Percentiles rank a stretch among this genome's conserved stretches.
Evolutionary conservation across 2,113 vertebrate genomes (phyloP).

Genomic region (Gambusia holbrooki): DNA sequence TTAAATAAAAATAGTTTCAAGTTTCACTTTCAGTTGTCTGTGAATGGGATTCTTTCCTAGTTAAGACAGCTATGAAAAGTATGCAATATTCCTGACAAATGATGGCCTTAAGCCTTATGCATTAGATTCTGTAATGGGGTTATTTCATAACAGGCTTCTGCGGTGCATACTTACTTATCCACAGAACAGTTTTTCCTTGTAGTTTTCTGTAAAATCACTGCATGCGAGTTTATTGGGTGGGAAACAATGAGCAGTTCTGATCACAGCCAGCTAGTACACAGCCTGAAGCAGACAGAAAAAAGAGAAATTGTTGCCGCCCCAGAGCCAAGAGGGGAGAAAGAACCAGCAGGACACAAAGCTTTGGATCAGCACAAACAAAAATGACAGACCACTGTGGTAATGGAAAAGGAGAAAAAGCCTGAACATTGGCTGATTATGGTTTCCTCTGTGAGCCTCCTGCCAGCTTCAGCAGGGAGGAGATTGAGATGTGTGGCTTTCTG

Average conservation of each 20-base stretch:
- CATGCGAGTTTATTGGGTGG: neutral
- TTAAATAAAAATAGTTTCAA: no score
- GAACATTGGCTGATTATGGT: constrained; percentile 4
- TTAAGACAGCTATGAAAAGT: neutral
- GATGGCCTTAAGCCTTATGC: neutral
- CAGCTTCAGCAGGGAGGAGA: neutral
- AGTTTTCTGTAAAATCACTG: neutral
- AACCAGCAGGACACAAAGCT: neutral
- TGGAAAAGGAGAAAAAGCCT: neutral
- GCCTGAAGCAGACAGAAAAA: constrained; percentile 20
- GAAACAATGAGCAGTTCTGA: neutral
- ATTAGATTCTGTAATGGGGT: neutral
- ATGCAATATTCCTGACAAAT: neutral
- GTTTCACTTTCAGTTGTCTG: no score
- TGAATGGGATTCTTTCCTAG: no score
- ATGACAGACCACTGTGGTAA: constrained; percentile 8
- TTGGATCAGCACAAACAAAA: constrained; percentile 19
- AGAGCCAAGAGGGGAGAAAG: neutral
- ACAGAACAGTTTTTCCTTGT: neutral
- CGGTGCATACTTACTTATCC: neutral
- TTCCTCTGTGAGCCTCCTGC: constrained; percentile 4
- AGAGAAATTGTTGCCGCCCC: constrained; percentile 9
- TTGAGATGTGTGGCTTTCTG: neutral
- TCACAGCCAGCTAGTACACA: neutral
- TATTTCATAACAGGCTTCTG: neutral